phyloP scores from a whole-genome alignment of 1,140 invertebrate species.

The Acromyrmex heyeri region DNA sequence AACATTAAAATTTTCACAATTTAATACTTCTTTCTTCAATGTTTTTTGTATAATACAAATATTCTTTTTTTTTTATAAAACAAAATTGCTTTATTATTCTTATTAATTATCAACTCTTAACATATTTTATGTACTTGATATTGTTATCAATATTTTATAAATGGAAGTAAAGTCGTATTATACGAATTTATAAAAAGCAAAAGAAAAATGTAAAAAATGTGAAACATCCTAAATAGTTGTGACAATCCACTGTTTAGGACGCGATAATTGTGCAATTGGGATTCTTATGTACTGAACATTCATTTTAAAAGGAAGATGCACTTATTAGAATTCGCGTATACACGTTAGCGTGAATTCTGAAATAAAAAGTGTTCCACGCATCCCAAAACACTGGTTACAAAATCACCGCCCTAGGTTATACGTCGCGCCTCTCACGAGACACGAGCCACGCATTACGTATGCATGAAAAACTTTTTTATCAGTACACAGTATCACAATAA shows the following conservation, averaged over 20 bases:
- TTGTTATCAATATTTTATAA: background rate
- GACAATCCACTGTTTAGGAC: background rate
- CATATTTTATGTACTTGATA: background rate
- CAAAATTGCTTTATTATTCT: background rate
- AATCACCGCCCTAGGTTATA: background rate
- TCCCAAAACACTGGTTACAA: constrained; percentile 1
- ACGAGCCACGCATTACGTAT: constrained; percentile 44
- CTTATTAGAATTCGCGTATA: constrained; percentile 34
- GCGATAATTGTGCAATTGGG: background rate
- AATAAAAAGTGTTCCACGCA: background rate
- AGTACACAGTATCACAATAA: constrained; percentile 47
- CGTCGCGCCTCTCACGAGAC: constrained; percentile 47
- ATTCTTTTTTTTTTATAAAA: background rate
- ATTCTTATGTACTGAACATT: background rate
- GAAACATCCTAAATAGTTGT: background rate
- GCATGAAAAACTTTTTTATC: constrained; percentile 62
- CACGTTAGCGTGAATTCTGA: background rate
- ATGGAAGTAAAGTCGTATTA: background rate
- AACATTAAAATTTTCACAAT: background rate
- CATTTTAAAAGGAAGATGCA: background rate
- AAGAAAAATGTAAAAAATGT: background rate
- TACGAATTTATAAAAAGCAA: constrained; percentile 3
- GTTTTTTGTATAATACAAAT: background rate
- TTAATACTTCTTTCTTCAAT: background rate
- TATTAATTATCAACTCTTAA: background rate